A percentile compares a stretch with the other conserved stretches of the same genome.
Conservation (phyloP, 2,888 invertebrate genomes). For the Taphrorychus bicolor region DNA sequence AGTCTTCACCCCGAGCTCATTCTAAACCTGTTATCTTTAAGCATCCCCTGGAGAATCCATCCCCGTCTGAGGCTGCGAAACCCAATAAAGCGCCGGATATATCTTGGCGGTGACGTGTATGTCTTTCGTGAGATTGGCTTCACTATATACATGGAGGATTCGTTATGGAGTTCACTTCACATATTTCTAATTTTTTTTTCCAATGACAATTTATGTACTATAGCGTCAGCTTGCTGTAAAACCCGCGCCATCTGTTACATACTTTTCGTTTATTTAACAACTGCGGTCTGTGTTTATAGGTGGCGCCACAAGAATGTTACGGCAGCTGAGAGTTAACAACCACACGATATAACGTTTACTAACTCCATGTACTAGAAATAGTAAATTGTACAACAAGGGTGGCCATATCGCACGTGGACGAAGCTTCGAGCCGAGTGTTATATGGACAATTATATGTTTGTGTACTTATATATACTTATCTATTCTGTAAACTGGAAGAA, state of each 20-base stretch:
- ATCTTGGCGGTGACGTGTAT: constrained; percentile 31
- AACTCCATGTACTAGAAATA: no score
- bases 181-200: constrained; percentile 6
- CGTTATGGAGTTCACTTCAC: constrained; percentile 3
- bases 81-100: constrained; percentile 39
- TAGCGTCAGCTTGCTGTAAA: not conserved
- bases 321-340: no score
- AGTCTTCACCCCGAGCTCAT: constrained; percentile 40
- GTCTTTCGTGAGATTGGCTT: constrained; percentile 25
- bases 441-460: no score
- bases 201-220: not conserved
- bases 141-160: constrained; percentile 10
- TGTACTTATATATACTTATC: no score
- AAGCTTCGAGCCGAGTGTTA: no score
- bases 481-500: no score
- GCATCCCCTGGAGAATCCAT: constrained; percentile 37
- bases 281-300: no score
- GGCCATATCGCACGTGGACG: no score
- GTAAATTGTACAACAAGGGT: no score
- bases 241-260: not conserved
- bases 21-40: constrained; percentile 42
- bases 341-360: no score
- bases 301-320: no score
- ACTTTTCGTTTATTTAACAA: no score
- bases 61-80: constrained; percentile 35